Evolutionary conservation across 2,888 invertebrate species (phyloP), one percentile per base, ranked within the genome.

Genomic region (Acanthoscelides obtectus): DNA sequence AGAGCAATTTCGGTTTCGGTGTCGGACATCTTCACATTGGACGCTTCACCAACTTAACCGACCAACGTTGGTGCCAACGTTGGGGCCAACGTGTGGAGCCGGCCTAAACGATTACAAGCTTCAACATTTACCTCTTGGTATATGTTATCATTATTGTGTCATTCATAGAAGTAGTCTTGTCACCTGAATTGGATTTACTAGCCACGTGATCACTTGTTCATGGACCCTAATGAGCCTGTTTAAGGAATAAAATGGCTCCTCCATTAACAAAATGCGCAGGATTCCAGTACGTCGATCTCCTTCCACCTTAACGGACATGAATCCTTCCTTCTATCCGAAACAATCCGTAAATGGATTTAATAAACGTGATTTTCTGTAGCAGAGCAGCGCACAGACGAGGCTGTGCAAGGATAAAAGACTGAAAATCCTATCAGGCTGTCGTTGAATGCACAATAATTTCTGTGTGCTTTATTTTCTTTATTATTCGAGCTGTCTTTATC

Each of bases 401-500:
- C 64, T 66, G 66, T 6, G 66, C 66, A 66, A 64, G 72, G 72
- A 72, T 73, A 72, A 74, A 75, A 73, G 73, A 72, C 71, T 72
- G 72, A 73, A 76, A 77, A 76, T 77, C 76, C 75, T 75, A 78
- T 78, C 76, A 78, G 75, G 75, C 72, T 75, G 73, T 74, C 72
- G 74, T 72, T 75, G 78, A 79, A 77, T 76, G 77, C 77, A 78
- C 77, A 79, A 79, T 78, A 77, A 79, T 78, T 77, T 77, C 77
- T 76, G 75, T 78, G 77, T 76, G 76, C 78, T 79, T 79, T 78
- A 78, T 78, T 77, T 76, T 76, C 75, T 75, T 75, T 76, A 76
- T 77, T 76, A 75, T 76, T 72, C 74, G 75, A 77, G 75, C 75
- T 76, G 77, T 79, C 79, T 80, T 79, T 79, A 79, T 79, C 78